Evolutionary conservation across 2,888 invertebrate genomes (phyloP).

Genomic region (Tuberolachnus salignus): DNA sequence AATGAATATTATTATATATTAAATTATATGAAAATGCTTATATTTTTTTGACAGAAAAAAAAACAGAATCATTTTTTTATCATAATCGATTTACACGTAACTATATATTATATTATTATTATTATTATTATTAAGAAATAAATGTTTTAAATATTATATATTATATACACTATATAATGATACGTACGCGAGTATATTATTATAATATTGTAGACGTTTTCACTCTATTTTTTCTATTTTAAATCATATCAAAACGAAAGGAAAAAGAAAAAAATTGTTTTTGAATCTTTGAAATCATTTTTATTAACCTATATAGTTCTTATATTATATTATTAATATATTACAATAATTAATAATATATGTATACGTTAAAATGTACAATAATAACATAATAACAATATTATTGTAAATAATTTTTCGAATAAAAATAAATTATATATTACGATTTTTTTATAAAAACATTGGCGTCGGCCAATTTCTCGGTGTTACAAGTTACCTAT

Average conservation of each 20-base stretch:
- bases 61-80: slow-evolving; percentile 24
- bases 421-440: neutral
- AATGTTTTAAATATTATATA: neutral
- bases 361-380: slow-evolving; percentile 8
- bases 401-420: slow-evolving; percentile 30
- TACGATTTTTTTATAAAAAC: slow-evolving; percentile 39
- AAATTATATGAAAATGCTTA: slow-evolving; percentile 10
- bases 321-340: slow-evolving; percentile 9
- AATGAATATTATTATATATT: neutral
- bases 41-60: slow-evolving; percentile 25
- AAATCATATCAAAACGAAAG: slow-evolving; percentile 43
- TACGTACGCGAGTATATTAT: neutral
- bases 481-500: slow-evolving; percentile 56
- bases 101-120: neutral
- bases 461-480: slow-evolving; percentile 44
- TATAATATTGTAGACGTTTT: slow-evolving; percentile 1
- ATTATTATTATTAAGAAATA: neutral
- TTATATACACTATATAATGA: neutral
- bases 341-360: neutral
- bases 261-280: slow-evolving; percentile 2
- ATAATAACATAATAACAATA: slow-evolving; percentile 1
- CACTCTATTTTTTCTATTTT: slow-evolving; percentile 50
- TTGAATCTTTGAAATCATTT: slow-evolving; percentile 43
- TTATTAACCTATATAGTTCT: slow-evolving; percentile 22
- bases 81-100: neutral